Base-by-base conservation (phyloP, 2,797 vertebrate species). In the Smutsia temminckii region DNA sequence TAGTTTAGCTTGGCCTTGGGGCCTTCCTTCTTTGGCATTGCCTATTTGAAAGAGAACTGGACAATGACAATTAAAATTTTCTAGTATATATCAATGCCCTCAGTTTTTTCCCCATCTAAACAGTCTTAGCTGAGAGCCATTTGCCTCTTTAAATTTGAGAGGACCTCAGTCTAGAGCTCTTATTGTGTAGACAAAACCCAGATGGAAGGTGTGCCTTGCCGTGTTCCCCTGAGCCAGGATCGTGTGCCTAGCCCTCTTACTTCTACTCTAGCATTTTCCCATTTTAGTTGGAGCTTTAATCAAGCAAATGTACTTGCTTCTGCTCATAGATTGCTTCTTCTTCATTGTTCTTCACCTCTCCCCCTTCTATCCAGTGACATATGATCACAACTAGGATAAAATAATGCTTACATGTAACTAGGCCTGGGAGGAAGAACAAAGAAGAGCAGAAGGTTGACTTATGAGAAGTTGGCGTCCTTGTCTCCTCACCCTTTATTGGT, bases 101-200 rank as follows among this genome's bases (percentile, higher is more conserved):
- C 55, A 77, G 2, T 57, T 51, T 53, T 83, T 20, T 0, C 61
- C 80, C 46, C 10, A 37, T 4, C 1, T 46, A 71, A 86, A 68
- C 23, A 75, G 57, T 25, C 46, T 78, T 83, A 64, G 68, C 32
- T 27, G 77, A 86, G 75, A 63, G 46, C 51, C 81, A 64, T 77
- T 81, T 90, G 61, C 84, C 81, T 89, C 49, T 85, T 94, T 72
- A 89, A 49, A n/a, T 40, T 85, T 92, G 66, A 37, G 32, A 89
- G 14, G 11, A 27, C 16, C 32, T 53, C 27, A 32, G 17, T 53
- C 71, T 85, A n/a, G 78, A 89, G 57, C 51, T 78, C 64, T 72
- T 93, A 57, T 69, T 63, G 81, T 83, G 40, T 32, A 78, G 53
- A 72, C 61, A 83, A 78, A 91, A 46, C 49, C 83, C 34, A 32